These are phyloP conservation scores for Antedon mediterranea DNA, from an alignment of 53 echinoderm and acorn worm genomes.

Conservation along the genomic window DNA sequence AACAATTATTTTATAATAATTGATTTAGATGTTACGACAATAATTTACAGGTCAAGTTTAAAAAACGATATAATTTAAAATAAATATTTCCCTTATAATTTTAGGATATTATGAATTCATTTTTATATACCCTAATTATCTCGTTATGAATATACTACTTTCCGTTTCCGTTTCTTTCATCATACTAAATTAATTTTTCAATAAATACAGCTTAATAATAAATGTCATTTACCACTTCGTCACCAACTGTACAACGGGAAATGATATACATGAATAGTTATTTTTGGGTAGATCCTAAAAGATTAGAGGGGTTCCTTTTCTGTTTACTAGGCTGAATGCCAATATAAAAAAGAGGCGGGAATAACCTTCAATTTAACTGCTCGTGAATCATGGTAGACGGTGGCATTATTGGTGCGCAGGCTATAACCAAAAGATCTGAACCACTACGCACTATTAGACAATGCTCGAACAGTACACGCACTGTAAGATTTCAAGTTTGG, in stretches of 20 bases:
- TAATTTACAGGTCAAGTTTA: neutral
- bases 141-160: neutral
- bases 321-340: neutral
- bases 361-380: neutral
- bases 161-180: neutral
- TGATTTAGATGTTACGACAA: neutral
- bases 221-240: neutral
- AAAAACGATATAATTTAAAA: neutral
- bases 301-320: neutral
- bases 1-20: no score
- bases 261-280: neutral
- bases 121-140: neutral
- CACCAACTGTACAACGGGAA: neutral
- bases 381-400: neutral
- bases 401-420: neutral
- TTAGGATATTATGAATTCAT: neutral
- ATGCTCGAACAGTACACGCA: neutral
- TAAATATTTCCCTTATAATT: neutral
- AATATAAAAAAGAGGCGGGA: neutral
- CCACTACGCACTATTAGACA: neutral
- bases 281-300: neutral
- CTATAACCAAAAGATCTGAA: neutral
- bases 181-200: neutral
- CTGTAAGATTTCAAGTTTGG: neutral
- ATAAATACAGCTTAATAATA: neutral